Percentiles rank a stretch among this genome's conserved stretches.
These are phyloP conservation scores for Tenualosa ilisha DNA, from an alignment of 2,797 vertebrate species.

Conservation along the genomic window DNA sequence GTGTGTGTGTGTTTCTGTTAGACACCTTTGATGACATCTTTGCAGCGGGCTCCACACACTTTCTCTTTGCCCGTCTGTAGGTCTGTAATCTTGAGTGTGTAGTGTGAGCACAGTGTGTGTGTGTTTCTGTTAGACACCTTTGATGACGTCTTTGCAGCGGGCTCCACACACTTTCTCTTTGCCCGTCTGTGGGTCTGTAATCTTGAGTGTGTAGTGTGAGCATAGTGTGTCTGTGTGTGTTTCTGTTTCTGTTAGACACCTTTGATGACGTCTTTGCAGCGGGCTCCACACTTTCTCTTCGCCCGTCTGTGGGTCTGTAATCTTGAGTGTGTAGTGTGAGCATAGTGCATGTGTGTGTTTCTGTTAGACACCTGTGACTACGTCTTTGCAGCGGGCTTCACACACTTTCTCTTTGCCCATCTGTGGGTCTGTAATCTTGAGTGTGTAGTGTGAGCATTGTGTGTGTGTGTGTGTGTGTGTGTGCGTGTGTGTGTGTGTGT, in stretches of 20 bases:
- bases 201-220: conserved; percentile 73
- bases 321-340: too few relatives aligned
- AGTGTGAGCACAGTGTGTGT: too few relatives aligned
- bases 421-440: conserved; percentile 79
- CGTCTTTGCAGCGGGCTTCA: conserved; percentile 86
- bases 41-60: too few relatives aligned
- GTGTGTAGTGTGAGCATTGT: conserved; percentile 29
- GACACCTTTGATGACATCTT: too few relatives aligned
- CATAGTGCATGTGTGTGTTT: too few relatives aligned
- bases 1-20: too few relatives aligned
- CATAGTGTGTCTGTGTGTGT: background rate
- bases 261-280: conserved; percentile 86
- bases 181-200: conserved; percentile 70
- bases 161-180: conserved; percentile 81
- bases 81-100: too few relatives aligned
- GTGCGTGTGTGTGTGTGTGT: conserved; percentile 10
- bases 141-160: conserved; percentile 85
- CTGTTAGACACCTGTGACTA: conserved; percentile 78
- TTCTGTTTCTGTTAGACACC: conserved; percentile 66
- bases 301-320: conserved; percentile 70
- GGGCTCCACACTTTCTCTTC: conserved; percentile 80
- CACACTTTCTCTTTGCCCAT: conserved; percentile 77
- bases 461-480: background rate
- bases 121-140: conserved; percentile 69
- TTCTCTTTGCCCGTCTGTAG: too few relatives aligned